A percentile compares a stretch with the other conserved stretches of the same genome.
phyloP scores from a whole-genome alignment of 2,888 invertebrate genomes.

The Eucera pruinosa region DNA sequence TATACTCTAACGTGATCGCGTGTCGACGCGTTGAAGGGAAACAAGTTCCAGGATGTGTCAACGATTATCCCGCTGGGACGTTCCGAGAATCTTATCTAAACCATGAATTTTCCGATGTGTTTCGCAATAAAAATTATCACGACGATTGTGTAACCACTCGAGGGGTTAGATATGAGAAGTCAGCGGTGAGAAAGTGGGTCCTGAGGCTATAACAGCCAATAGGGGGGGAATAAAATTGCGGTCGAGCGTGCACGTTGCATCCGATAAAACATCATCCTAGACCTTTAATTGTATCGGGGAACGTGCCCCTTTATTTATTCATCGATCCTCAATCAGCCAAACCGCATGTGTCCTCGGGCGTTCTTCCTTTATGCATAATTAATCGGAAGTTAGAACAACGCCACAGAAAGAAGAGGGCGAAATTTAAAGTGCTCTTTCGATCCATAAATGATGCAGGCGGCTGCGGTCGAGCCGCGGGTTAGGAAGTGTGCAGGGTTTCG shows the following conservation, averaged over 20 bases:
- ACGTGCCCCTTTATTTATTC: conserved; percentile 38
- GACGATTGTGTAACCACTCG: background rate
- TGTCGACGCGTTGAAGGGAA: background rate
- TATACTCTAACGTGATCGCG: background rate
- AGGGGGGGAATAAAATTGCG: conserved; percentile 7
- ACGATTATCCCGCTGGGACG: background rate
- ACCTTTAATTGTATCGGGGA: conserved; percentile 26
- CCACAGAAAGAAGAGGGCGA: conserved; percentile 7
- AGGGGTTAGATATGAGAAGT: conserved; percentile 17
- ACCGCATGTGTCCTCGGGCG: conserved; percentile 12
- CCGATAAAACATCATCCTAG: conserved; percentile 19
- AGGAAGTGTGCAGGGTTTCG: background rate
- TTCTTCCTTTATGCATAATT: conserved; percentile 51
- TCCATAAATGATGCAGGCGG: conserved; percentile 45
- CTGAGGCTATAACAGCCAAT: background rate
- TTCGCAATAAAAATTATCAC: conserved; percentile 2
- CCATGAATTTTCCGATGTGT: background rate
- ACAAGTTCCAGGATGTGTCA: background rate
- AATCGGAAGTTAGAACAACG: conserved; percentile 35
- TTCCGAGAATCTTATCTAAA: background rate
- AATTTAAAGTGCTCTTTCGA: conserved; percentile 50
- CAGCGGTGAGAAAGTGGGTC: background rate
- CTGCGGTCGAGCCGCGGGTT: background rate
- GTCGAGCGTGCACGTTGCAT: conserved; percentile 14
- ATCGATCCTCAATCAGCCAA: background rate